Evolutionary conservation across 1,140 invertebrate species (phyloP), one percentile per base, ranked within the genome.

Genomic region (Aphaenogaster floridana): DNA sequence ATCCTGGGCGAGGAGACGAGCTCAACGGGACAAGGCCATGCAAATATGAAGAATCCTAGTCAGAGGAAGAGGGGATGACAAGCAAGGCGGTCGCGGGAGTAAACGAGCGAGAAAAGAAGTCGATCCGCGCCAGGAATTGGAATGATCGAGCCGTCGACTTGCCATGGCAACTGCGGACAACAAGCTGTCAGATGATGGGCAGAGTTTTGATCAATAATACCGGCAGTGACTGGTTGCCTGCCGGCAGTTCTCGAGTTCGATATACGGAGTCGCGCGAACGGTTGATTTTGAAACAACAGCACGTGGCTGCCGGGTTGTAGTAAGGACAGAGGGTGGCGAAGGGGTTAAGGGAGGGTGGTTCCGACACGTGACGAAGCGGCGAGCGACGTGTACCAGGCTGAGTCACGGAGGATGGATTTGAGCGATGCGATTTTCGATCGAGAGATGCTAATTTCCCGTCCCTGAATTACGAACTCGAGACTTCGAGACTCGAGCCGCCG

Each of bases 121-220:
- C 68, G 42, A 71, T 87, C 50, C 57, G 52, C 48, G 84, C 15
- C 61, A 84, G 86, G 79, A 80, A 91, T 81, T 81, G 86, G 89
- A 76, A 89, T 59, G 88, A 90, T 79, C 54, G 80, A 86, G 91
- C 90, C 80, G 64, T 81, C 48, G 34, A 81, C 64, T 81, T 91
- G 81, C 94, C 94, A 95, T 95, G 94, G 95, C 90, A 95, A 95
- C 95, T 94, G 69, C 91, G 90, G 94, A 95, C 95, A 95, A 95
- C 95, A 95, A 95, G 93, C 93, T 95, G 94, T 94, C 94, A 94
- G 95, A 95, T 95, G 93, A 95, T 95, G 94, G 94, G 94, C 79
- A 95, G 94, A 95, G 87, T 95, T 95, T 95, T 95, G 94, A 95
- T 95, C 95, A 95, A 95, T 95, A 95, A 95, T 88, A 88, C 77